Base-by-base conservation (phyloP, 2,888 invertebrate species). In the Coecobrya sp. region DNA sequence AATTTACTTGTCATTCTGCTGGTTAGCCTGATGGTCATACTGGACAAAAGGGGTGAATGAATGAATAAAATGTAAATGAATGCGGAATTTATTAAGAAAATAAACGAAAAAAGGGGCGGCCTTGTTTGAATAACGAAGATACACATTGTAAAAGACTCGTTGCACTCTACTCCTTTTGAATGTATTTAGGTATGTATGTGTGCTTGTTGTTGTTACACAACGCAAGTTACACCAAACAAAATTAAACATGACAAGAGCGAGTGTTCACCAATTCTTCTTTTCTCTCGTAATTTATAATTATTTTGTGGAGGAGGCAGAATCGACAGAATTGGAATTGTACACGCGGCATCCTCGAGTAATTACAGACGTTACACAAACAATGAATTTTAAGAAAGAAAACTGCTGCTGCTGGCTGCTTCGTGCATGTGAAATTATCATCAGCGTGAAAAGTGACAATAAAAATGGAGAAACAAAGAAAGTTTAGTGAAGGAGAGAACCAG, bases 371-470 rank as follows among this genome's bases (percentile, higher is more conserved):
- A 19, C 82, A 62, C 59, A 82, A 82, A 82, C 82, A 82, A 59
- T 82, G 82, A 59, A 62, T 82, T 82, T 82, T 82, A 30, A 82
- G 62, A 62, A 70, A 70, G 76, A 52, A 81, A 81, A 81, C 81
- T 81, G 59, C 19, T 82, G 59, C 62, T 82, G 36, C 8, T 70
- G 5, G 13, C 62, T 62, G 36, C 30, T 36, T 11, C 82, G 30
- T 82, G 82, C 82, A 82, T 82, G 82, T 62, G 82, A 82, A 82
- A 59, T 62, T 42, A 82, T 62, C 82, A 82, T 82, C 73, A 76
- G 73, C 81, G 52, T 59, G 42, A 59, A 62, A 82, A 82, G 82
- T 82, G 82, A 82, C 82, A 82, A 82, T 82, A 82, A 62, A 82
- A 36, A 42, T 59, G 62, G 82, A 82, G 62, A 82, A 62, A 82